Base-by-base conservation (phyloP, 2,888 invertebrate species). In the Drosophila lutescens region DNA sequence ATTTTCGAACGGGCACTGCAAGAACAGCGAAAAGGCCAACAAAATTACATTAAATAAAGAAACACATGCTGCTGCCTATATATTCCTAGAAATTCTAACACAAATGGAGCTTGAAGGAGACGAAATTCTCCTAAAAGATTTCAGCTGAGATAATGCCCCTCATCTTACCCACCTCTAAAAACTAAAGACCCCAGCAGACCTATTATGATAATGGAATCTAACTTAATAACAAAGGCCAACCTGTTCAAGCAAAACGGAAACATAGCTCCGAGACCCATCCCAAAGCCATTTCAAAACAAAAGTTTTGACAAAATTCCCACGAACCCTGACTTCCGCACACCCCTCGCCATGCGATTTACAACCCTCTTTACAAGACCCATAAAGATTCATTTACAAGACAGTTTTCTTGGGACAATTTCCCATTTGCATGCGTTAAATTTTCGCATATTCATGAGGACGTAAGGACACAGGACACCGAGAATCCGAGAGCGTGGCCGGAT, bases 361-460 rank as follows among this genome's bases (percentile, higher is more conserved):
- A 55, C 55, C 68, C 56, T 66, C 41, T 70, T 66, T 65, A 74
- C 47, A 30, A 60, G 53, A 49, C 47, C 66, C 82, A 69, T 71
- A 71, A 70, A 77, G 79, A 79, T 71, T 63, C 60, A 77, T 76
- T 77, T 77, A 74, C 80, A 71, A 55, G 70, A 70, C 73, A 55
- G 58, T 79, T 59, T 74, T 71, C 71, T 60, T 61, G 58, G 62
- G 58, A 74, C 58, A 60, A 71, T 79, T 66, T 72, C 55, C 56
- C 71, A 63, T 71, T 71, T 71, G 71, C 63, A 71, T 72, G 71
- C 72, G 72, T 71, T 56, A 53, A 71, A 71, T 71, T 70, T 63
- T 68, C 58, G 56, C 63, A 82, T 82, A 63, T 72, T 71, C 71
- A 71, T 71, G 69, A 70, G 68, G 49, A 58, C 41, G 20, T 9